Conservation (phyloP, 2,797 vertebrate species). For the Limosa lapponica region DNA sequence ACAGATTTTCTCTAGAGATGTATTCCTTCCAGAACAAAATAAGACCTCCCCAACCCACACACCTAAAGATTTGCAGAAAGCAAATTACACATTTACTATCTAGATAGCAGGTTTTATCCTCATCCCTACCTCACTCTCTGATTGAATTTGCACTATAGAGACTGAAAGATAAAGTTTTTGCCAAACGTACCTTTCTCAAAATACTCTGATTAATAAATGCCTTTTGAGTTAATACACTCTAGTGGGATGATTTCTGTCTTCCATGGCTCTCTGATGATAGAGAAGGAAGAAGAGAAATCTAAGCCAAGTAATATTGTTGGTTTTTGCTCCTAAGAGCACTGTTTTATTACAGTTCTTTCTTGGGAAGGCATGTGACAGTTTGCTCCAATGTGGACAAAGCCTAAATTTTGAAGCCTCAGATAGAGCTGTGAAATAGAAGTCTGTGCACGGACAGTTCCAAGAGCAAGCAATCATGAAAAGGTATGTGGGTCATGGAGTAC, state of each 20-base stretch:
- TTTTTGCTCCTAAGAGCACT: not conserved
- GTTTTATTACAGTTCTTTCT: not conserved
- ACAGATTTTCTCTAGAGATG: not conserved
- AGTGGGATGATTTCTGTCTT: not conserved
- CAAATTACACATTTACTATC: not conserved
- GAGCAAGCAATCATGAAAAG: not conserved
- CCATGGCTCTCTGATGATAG: not conserved
- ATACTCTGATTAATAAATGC: not conserved
- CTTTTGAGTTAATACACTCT: not conserved
- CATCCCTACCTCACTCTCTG: not conserved
- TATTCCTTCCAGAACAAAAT: not conserved
- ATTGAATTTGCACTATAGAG: not conserved
- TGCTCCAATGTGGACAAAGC: not conserved
- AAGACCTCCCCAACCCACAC: not conserved
- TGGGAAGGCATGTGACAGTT: not conserved
- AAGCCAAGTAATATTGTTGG: not conserved
- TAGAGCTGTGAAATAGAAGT: not conserved
- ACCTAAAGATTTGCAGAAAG: not conserved
- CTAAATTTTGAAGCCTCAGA: not conserved
- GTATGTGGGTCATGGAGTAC: not conserved
- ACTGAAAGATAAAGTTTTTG: not conserved
- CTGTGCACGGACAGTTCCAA: not conserved
- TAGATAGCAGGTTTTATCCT: not conserved
- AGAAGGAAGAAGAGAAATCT: not conserved
- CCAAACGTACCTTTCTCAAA: not conserved